Evolutionary conservation across 2,888 invertebrate genomes (phyloP), one percentile per base, ranked within the genome.

Genomic region (Saturnia japonica): DNA sequence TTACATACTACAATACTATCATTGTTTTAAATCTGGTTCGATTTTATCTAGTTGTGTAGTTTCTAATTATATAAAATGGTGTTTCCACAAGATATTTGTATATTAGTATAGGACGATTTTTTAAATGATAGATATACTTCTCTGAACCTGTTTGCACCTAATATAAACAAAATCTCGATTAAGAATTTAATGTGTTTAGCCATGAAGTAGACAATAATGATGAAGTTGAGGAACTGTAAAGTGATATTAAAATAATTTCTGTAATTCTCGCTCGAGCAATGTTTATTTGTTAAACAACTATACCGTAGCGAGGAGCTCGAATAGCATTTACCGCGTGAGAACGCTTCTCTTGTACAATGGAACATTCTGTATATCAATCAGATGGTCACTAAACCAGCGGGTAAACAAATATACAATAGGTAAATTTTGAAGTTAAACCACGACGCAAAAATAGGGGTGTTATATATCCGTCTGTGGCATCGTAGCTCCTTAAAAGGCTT

Each of bases 261-360:
- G 28, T 12, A 60, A 28, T 4, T 60, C 54, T 22, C 22, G 22
- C 54, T 54, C 54, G 54, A 62, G 34, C 62, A 62, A 19, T 40
- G 64, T 64, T 64, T 64, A 40, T 64, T 64, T 64, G 64, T 64
- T 40, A 64, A 64, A 64, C 40, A 64, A 64, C n/a, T n/a, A 64
- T 40, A 64, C 40, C 19, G 40, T 7, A 64, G 40, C 40, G 40
- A 40, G 40, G 40, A 19, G 64, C n/a, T 64, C 7, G 64, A 40
- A 40, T 19, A 40, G 9, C n/a, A 19, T 64, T 64, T n/a, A 16
- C 64, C 64, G 64, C 40, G 19, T 40, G 64, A 40, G 64, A 64
- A 40, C 64, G n/a, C 40, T 19, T 40, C 64, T 40, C 40, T 40
- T 34, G 40, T 64, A 12, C 14, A 60, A 60, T 60, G 28, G 25